phyloP scores from a whole-genome alignment of 2,888 invertebrate genomes.

The Coleophora flavipennella region DNA sequence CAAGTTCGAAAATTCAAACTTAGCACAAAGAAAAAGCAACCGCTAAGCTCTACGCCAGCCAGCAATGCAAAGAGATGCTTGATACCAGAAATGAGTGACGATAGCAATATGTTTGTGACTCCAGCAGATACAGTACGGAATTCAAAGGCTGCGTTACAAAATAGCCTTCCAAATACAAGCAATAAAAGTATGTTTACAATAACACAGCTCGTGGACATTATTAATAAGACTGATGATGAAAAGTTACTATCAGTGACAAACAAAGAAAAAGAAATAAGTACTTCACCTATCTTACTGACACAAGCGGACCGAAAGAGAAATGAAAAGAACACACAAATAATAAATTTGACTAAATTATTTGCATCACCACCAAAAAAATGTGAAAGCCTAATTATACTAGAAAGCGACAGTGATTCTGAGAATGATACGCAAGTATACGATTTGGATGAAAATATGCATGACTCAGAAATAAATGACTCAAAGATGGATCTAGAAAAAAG shows the following conservation, averaged over 20 bases:
- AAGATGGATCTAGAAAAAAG: not conserved
- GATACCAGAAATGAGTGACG: constrained; percentile 20
- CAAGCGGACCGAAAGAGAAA: constrained; percentile 40
- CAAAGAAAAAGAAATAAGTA: constrained; percentile 29
- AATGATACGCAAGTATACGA: constrained; percentile 35
- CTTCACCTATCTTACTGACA: constrained; percentile 51
- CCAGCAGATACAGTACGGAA: constrained; percentile 13
- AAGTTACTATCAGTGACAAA: constrained; percentile 6
- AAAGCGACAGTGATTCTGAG: constrained; percentile 53
- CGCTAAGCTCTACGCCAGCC: constrained; percentile 28
- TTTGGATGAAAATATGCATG: constrained; percentile 16
- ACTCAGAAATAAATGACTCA: constrained; percentile 4
- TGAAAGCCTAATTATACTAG: constrained; percentile 43
- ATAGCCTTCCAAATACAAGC: constrained; percentile 24
- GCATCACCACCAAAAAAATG: constrained; percentile 13
- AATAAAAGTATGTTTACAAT: constrained; percentile 58
- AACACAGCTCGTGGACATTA: constrained; percentile 59
- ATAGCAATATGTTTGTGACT: constrained; percentile 11
- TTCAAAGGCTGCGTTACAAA: constrained; percentile 15
- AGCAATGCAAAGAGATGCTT: constrained; percentile 28
- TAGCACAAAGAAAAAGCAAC: constrained; percentile 28
- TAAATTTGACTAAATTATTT: no score
- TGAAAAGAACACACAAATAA: no score
- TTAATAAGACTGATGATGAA: constrained; percentile 38
- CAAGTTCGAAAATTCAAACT: constrained; percentile 39